phyloP scores from a whole-genome alignment of 2,888 invertebrate genomes.

The Stratiomys singularior region DNA sequence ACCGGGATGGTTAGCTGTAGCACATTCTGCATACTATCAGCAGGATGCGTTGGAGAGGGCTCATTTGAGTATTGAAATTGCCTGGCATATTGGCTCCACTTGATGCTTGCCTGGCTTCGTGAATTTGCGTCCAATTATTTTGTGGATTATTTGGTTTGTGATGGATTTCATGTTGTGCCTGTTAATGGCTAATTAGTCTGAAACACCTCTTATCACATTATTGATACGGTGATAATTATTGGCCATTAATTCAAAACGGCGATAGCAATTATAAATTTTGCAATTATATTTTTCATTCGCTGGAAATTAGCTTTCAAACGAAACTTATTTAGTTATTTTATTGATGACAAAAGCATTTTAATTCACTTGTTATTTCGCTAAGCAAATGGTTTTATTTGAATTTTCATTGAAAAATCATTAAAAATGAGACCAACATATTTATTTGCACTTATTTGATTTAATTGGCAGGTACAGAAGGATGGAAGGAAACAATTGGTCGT shows the following conservation, averaged over 20 bases:
- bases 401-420: too few relatives aligned
- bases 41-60: neutral
- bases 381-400: too few relatives aligned
- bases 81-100: neutral
- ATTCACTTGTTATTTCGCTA: too few relatives aligned
- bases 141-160: constrained; percentile 46
- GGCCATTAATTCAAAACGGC: constrained; percentile 36
- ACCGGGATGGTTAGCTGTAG: neutral
- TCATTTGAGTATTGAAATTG: neutral
- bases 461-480: too few relatives aligned
- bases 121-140: constrained; percentile 44
- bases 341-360: too few relatives aligned
- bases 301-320: neutral
- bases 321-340: too few relatives aligned
- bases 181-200: constrained; percentile 45
- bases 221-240: constrained; percentile 44
- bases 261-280: constrained; percentile 33
- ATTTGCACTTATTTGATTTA: too few relatives aligned
- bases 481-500: too few relatives aligned
- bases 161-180: constrained; percentile 40
- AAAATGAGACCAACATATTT: too few relatives aligned
- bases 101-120: neutral
- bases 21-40: neutral
- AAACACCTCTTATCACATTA: constrained; percentile 46
- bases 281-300: constrained; percentile 8